Evolutionary conservation across 2,797 vertebrate species (phyloP), one percentile per base, ranked within the genome.

Genomic region (Tamandua tetradactyla): DNA sequence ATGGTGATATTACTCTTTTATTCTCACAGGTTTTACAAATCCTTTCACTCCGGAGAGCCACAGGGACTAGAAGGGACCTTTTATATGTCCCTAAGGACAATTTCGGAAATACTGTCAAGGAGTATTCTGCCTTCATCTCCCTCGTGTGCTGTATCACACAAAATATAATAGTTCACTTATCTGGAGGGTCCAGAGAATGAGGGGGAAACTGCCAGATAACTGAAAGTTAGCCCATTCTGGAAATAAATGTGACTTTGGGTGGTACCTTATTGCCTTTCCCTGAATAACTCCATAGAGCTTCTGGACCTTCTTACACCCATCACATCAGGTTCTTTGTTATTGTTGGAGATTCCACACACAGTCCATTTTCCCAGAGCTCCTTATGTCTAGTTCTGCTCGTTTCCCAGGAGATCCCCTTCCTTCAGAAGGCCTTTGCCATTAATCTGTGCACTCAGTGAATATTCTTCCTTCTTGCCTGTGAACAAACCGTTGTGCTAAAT

Each of bases 21-120:
- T 75, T 93, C 52, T 90, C 74, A 18, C 11, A 47, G 57, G 20
- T 90, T 30, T 93, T 82, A 85, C 93, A 93, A 94, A 80, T 89
- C 35, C 35, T 80, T 91, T 57, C 27, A 78, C 35, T 93, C 80
- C 61, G 80, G 68, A 93, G 94, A 93, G 75, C 86, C 89, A 87
- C 42, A 52, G 84, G 81, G 17, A 12, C 64, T 35, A 22, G 64
- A 61, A 61, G 40, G 61, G 82, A 83, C 86, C 42, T 57, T 72
- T 62, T 76, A 85, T 37, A 79, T 78, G 72, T 83, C 52, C 44
- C 81, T 14, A 87, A 68, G 76, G 93, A 90, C 72, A 75, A 49
- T 89, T 87, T 94, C 35, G 78, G 78, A 90, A 92, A 86, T 32
- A 3, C 35, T 66, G 18, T 85, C 83, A 49, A n/a, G 42, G 37